These are phyloP conservation scores for Ataeniobius toweri DNA, from an alignment of 2,797 vertebrate genomes.

Conservation along the genomic window DNA sequence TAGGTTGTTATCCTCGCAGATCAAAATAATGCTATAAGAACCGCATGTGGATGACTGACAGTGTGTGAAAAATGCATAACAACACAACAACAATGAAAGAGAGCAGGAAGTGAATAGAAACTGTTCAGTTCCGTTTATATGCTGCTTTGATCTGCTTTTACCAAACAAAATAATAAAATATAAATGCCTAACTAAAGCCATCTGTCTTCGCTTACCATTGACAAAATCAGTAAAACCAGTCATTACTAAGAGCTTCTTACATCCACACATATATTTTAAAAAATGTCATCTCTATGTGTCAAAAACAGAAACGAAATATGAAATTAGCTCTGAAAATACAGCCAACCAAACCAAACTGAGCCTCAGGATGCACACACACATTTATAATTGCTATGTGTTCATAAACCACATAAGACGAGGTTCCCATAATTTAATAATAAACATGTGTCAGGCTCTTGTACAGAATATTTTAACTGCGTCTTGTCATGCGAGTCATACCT, in stretches of 20 bases:
- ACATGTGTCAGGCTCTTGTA: conserved; percentile 27
- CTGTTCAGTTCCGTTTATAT: conserved; percentile 7
- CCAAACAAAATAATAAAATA: conserved; percentile 20
- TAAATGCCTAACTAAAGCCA: neutral
- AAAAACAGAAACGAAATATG: neutral
- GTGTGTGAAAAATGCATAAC: conserved; percentile 16
- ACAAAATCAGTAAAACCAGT: neutral
- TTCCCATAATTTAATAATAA: conserved; percentile 53
- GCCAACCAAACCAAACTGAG: conserved; percentile 14
- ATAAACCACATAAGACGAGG: conserved; percentile 18
- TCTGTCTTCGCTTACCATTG: conserved; percentile 2
- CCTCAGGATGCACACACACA: neutral
- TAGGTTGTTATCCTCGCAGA: conserved; percentile 43
- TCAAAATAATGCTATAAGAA: conserved; percentile 46
- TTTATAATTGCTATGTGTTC: conserved; percentile 12
- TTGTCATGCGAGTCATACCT: conserved; percentile 57
- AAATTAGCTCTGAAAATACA: neutral
- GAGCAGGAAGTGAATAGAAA: conserved; percentile 9
- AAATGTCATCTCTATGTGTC: neutral
- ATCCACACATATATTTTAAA: too few species aligned
- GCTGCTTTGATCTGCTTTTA: conserved; percentile 8
- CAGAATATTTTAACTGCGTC: conserved; percentile 56
- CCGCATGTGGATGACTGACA: conserved; percentile 40
- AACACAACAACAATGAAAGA: conserved; percentile 12
- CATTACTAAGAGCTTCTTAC: neutral